Evolutionary conservation across 2,888 invertebrate genomes (phyloP).

Genomic region (Oscheius sp.): DNA sequence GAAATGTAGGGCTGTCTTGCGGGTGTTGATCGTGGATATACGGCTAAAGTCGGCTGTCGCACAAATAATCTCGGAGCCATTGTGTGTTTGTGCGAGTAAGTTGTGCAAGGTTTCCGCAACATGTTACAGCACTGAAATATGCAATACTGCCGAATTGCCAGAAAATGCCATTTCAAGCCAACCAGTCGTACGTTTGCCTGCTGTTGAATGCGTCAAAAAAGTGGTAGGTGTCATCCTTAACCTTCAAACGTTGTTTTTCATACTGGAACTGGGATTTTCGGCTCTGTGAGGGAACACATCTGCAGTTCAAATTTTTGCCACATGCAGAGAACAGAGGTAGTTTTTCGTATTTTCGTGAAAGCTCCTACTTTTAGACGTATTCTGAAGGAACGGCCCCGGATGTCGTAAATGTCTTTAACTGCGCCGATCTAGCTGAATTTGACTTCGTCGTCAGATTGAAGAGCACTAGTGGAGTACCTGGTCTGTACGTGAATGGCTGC

Average conservation of each 20-base stretch:
- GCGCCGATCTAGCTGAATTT: conserved; percentile 56
- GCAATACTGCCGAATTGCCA: conserved; percentile 49
- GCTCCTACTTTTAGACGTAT: conserved; percentile 32
- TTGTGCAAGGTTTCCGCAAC: not conserved
- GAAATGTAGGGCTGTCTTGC: conserved; percentile 54
- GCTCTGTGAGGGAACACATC: conserved; percentile 40
- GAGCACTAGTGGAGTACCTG: conserved; percentile 50
- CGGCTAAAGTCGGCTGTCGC: conserved; percentile 59
- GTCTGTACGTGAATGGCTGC: conserved; percentile 61
- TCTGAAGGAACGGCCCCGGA: conserved; percentile 43
- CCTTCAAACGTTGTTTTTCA: not conserved
- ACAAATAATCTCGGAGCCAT: conserved; percentile 61
- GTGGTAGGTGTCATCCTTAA: conserved; percentile 26
- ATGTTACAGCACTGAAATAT: conserved; percentile 15
- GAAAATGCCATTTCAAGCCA: conserved; percentile 47
- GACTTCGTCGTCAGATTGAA: conserved; percentile 55
- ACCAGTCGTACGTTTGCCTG: conserved; percentile 48
- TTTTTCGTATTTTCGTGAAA: not conserved
- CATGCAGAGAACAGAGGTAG: conserved; percentile 60
- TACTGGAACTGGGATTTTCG: conserved; percentile 48
- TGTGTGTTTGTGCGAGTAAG: conserved; percentile 66
- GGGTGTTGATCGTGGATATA: conserved; percentile 55
- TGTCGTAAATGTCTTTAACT: conserved; percentile 47
- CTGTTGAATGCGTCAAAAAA: conserved; percentile 52
- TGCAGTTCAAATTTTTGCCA: conserved; percentile 66